A percentile compares a stretch with the other conserved stretches of the same genome.
Conservation (phyloP, 2,113 vertebrate species). For the Mesitornis unicolor region DNA sequence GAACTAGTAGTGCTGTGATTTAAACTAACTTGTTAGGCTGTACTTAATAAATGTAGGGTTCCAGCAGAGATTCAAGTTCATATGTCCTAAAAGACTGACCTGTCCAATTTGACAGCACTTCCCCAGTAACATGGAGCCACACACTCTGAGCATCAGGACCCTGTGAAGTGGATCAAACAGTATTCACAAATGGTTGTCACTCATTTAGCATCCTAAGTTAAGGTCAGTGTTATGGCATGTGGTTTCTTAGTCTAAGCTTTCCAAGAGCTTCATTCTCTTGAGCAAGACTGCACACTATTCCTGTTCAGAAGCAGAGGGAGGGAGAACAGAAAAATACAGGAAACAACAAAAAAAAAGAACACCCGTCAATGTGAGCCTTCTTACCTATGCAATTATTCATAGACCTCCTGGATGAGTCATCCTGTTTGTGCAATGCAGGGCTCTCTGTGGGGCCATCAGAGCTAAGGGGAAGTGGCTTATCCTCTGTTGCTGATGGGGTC, state of each 20-base stretch:
- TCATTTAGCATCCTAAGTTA: not conserved
- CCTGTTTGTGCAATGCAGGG: not conserved
- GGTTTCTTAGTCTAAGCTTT: not conserved
- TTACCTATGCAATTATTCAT: constrained; percentile 85
- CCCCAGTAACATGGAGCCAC: not conserved
- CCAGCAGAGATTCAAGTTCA: not conserved
- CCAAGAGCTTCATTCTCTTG: not conserved
- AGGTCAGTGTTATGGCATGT: not conserved
- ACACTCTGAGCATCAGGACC: not conserved
- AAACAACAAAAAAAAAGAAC: not conserved
- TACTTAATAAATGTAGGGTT: not conserved
- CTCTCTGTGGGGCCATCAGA: constrained; percentile 4
- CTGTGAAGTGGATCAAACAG: not conserved
- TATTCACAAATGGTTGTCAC: not conserved
- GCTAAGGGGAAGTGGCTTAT: constrained; percentile 67
- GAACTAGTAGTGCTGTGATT: not conserved
- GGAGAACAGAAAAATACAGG: not conserved
- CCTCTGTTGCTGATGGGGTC: not conserved
- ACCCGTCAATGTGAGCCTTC: not conserved
- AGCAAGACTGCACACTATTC: not conserved
- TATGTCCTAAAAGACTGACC: not conserved
- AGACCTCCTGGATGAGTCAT: constrained; percentile 59
- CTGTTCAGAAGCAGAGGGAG: not conserved
- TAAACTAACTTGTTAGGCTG: not conserved
- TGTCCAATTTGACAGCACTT: not conserved